A percentile compares a stretch with the other conserved stretches of the same genome.
These are phyloP conservation scores for Sitobion miscanthi DNA, from an alignment of 1,140 invertebrate species.

Conservation along the genomic window DNA sequence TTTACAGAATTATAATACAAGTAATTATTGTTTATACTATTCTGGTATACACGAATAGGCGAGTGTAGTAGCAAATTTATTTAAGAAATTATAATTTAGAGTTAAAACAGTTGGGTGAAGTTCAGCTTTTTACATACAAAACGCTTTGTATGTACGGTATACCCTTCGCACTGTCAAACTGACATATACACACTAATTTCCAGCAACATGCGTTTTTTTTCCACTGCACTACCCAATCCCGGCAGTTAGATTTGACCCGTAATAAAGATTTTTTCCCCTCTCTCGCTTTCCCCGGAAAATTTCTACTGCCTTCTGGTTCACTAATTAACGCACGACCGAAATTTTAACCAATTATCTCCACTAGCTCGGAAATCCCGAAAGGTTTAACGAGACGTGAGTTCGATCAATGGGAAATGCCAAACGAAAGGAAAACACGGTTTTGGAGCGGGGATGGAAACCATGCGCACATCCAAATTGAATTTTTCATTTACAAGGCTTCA, in stretches of 20 bases:
- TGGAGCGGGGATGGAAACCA: not conserved
- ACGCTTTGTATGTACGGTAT: not conserved
- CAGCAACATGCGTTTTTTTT: not conserved
- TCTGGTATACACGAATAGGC: not conserved
- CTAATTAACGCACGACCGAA: constrained; percentile 18
- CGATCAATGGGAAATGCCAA: constrained; percentile 9
- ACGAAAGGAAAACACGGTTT: not conserved
- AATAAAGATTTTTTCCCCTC: not conserved
- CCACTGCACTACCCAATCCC: not conserved
- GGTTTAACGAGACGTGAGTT: constrained; percentile 31
- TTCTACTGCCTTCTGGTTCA: not conserved
- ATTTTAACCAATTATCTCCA: constrained; percentile 33
- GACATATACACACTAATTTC: constrained; percentile 23
- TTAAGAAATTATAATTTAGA: constrained; percentile 2
- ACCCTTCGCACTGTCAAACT: not conserved
- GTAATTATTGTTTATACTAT: not conserved
- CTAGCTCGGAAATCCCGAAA: constrained; percentile 10
- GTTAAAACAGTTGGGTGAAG: not conserved
- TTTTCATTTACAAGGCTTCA: constrained; percentile 52
- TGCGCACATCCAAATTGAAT: constrained; percentile 34
- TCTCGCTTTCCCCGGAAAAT: not conserved
- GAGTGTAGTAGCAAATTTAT: not conserved
- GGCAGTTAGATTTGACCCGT: not conserved
- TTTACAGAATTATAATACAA: too few species aligned
- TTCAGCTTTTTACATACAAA: not conserved